Evolutionary conservation across 2,797 vertebrate genomes (phyloP).

Genomic region (Schizothorax lantsangensis): DNA sequence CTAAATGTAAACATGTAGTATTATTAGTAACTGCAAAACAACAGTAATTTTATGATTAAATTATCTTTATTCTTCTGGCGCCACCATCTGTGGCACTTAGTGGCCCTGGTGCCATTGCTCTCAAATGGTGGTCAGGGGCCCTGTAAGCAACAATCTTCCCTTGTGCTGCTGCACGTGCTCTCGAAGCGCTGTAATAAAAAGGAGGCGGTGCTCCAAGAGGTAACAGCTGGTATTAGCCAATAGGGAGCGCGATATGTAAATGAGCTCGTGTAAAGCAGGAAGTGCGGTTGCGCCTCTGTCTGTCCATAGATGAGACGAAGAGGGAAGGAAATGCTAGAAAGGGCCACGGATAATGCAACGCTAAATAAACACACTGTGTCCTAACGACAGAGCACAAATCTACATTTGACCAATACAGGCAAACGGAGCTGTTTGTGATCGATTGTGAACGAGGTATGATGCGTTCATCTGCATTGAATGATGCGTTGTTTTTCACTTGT

Average conservation of each 20-base stretch:
- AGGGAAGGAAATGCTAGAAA: conserved; percentile 49
- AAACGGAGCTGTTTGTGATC: conserved; percentile 31
- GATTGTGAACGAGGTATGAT: conserved; percentile 59
- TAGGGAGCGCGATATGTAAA: conserved; percentile 14
- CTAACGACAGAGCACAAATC: conserved; percentile 48
- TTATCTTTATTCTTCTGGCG: neutral
- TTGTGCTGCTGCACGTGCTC: neutral
- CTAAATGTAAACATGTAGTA: too few relatives aligned
- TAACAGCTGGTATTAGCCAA: conserved; percentile 3
- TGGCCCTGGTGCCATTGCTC: neutral
- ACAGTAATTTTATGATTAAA: neutral
- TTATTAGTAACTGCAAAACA: neutral
- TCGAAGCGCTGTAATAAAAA: neutral
- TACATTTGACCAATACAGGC: neutral
- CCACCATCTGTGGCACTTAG: neutral
- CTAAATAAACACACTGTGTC: conserved; percentile 37
- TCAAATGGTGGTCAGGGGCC: neutral
- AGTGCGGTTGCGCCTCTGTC: conserved; percentile 19
- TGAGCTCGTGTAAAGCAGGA: conserved; percentile 27
- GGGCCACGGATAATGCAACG: conserved; percentile 26
- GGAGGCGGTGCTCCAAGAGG: neutral
- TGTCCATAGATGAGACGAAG: conserved; percentile 22
- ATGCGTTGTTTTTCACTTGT: neutral
- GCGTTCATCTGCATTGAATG: conserved; percentile 36
- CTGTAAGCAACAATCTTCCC: neutral